A percentile compares a stretch with the other conserved stretches of the same genome.
Conservation (phyloP, 2,113 vertebrate genomes). For the Xenopus borealis region DNA sequence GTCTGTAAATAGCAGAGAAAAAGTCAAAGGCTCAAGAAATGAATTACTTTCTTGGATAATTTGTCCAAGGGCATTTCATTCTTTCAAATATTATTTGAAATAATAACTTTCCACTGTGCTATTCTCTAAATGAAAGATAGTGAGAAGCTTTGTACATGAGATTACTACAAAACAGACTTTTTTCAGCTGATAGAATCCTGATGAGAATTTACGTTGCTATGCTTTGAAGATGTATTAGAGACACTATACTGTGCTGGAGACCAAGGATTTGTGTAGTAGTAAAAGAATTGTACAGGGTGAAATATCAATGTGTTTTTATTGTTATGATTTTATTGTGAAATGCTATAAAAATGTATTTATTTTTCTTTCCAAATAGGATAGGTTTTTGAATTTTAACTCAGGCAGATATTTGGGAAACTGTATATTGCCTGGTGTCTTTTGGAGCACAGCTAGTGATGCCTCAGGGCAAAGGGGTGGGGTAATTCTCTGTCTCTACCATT, state of each 20-base stretch:
- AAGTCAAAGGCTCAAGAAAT: slow-evolving; percentile 23
- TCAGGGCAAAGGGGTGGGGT: too few relatives aligned
- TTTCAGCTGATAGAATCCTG: slow-evolving; percentile 42
- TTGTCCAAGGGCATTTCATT: slow-evolving; percentile 44
- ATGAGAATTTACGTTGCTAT: slow-evolving; percentile 42
- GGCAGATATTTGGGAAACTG: slow-evolving; percentile 5
- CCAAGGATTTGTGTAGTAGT: slow-evolving; percentile 25
- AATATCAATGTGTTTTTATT: slow-evolving; percentile 11
- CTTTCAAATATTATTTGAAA: slow-evolving; percentile 46
- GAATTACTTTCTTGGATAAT: slow-evolving; percentile 30
- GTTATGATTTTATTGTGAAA: slow-evolving; percentile 14
- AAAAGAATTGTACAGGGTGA: neutral
- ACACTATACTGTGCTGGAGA: slow-evolving; percentile 27
- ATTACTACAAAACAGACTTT: slow-evolving; percentile 42
- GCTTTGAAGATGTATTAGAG: slow-evolving; percentile 28
- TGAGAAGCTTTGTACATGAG: slow-evolving; percentile 41
- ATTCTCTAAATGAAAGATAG: slow-evolving; percentile 45
- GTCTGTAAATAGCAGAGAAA: slow-evolving; percentile 19
- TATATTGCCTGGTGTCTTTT: neutral
- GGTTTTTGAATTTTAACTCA: slow-evolving; percentile 13
- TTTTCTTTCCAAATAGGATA: neutral
- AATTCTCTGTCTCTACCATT: too few relatives aligned
- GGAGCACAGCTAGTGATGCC: too few relatives aligned
- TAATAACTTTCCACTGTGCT: slow-evolving; percentile 45
- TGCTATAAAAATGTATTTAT: slow-evolving; percentile 13